phyloP scores from a whole-genome alignment of 2,113 vertebrate genomes.

The Osmerus mordax region DNA sequence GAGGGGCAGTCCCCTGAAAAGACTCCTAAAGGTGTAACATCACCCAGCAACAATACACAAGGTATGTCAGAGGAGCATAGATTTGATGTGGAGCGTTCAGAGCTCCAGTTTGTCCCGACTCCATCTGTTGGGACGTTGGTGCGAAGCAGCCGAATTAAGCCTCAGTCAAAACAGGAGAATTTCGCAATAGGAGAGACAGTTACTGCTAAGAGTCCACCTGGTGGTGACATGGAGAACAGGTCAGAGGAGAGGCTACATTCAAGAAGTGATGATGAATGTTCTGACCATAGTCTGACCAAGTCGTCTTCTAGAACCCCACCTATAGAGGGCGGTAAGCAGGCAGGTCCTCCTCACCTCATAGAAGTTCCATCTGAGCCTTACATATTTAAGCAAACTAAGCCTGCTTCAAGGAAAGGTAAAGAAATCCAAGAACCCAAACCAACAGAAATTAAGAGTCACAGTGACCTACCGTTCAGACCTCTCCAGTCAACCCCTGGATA shows the following conservation, averaged over 20 bases:
- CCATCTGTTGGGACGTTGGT: neutral
- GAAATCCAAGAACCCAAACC: neutral
- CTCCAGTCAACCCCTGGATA: no score
- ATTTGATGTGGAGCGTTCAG: neutral
- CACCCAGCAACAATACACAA: no score
- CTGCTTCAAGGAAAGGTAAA: conserved; percentile 10
- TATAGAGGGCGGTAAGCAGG: neutral
- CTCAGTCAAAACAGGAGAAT: conserved; percentile 6
- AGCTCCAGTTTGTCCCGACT: neutral
- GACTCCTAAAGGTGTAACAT: no score
- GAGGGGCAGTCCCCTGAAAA: no score
- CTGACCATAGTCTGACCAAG: neutral
- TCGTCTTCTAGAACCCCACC: neutral
- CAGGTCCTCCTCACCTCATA: neutral
- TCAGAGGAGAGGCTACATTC: neutral
- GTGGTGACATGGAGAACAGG: neutral
- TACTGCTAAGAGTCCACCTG: conserved; percentile 4
- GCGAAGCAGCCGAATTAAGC: neutral
- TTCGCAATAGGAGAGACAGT: neutral
- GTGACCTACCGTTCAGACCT: no score
- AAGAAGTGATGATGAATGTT: neutral
- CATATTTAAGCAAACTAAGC: neutral
- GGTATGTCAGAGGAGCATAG: neutral
- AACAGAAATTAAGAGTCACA: no score
- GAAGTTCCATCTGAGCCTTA: neutral